Conservation (phyloP, 1,140 invertebrate species). For the Drosophila watanabei region DNA sequence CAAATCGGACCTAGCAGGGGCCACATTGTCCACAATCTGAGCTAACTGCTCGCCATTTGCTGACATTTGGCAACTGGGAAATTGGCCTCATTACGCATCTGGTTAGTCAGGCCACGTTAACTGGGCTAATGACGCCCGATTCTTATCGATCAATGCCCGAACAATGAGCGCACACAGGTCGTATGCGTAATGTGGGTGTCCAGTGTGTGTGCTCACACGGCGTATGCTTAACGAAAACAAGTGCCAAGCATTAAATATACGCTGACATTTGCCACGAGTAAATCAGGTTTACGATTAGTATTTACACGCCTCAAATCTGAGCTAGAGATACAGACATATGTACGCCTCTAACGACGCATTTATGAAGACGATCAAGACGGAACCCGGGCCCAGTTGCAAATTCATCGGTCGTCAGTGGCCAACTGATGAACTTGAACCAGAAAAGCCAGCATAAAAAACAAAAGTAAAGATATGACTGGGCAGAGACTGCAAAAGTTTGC, state of each 20-base stretch:
- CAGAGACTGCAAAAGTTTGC: conserved; percentile 47
- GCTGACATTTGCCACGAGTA: conserved; percentile 8
- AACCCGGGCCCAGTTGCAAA: conserved; percentile 32
- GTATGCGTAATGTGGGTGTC: conserved; percentile 46
- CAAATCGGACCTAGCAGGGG: conserved; percentile 11
- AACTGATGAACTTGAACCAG: conserved; percentile 72
- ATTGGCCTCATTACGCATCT: conserved; percentile 29
- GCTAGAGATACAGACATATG: background rate
- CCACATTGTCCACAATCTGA: conserved; percentile 17
- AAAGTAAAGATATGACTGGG: conserved; percentile 5
- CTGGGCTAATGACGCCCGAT: conserved; percentile 54
- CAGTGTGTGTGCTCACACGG: conserved; percentile 13
- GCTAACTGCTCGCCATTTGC: conserved; percentile 7
- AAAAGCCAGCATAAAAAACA: conserved; percentile 17
- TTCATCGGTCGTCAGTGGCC: conserved; percentile 26
- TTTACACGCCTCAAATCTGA: conserved; percentile 27
- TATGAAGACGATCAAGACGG: conserved; percentile 21
- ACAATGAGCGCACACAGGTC: conserved; percentile 21
- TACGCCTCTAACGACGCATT: conserved; percentile 29
- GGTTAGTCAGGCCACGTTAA: conserved; percentile 65
- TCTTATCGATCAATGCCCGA: conserved; percentile 36
- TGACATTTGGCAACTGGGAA: conserved; percentile 31
- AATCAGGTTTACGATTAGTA: conserved; percentile 23
- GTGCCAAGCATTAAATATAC: conserved; percentile 4
- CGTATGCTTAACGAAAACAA: conserved; percentile 23